Conservation (phyloP, 2,113 vertebrate species). For the Pygoscelis adeliae region DNA sequence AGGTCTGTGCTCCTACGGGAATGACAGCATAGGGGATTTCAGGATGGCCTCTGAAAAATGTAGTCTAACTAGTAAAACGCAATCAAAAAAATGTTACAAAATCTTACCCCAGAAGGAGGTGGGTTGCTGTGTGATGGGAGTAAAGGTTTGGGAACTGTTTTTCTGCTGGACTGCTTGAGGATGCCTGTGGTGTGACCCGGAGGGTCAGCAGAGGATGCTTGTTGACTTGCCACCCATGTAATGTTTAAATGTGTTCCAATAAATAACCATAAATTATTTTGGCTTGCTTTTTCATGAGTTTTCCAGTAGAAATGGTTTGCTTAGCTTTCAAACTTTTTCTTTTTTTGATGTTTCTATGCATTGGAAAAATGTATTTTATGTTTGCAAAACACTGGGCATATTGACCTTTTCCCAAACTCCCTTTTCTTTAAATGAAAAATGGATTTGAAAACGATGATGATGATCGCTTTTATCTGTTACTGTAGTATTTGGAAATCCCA, state of each 20-base stretch:
- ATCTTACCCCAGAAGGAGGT: background rate
- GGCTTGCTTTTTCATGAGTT: accelerated
- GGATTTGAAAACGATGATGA: background rate
- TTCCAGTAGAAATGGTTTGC: background rate
- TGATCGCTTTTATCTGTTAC: accelerated
- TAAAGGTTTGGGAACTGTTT: background rate
- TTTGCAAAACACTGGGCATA: background rate
- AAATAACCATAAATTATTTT: background rate
- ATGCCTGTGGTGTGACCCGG: background rate
- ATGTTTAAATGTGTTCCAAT: background rate
- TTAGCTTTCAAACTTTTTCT: background rate
- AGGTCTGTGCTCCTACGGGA: accelerated
- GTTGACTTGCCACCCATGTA: background rate
- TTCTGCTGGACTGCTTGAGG: background rate
- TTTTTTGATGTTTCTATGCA: background rate
- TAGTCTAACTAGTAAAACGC: background rate
- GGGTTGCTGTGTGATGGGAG: background rate
- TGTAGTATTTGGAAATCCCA: background rate
- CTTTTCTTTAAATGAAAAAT: background rate
- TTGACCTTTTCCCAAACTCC: background rate
- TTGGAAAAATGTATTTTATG: background rate
- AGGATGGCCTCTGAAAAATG: background rate
- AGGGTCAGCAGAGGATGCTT: background rate
- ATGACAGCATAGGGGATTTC: background rate
- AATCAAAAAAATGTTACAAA: background rate